Evolutionary conservation across 2,797 vertebrate species (phyloP), one percentile per base, ranked within the genome.

Genomic region (Sandelia bainsii): DNA sequence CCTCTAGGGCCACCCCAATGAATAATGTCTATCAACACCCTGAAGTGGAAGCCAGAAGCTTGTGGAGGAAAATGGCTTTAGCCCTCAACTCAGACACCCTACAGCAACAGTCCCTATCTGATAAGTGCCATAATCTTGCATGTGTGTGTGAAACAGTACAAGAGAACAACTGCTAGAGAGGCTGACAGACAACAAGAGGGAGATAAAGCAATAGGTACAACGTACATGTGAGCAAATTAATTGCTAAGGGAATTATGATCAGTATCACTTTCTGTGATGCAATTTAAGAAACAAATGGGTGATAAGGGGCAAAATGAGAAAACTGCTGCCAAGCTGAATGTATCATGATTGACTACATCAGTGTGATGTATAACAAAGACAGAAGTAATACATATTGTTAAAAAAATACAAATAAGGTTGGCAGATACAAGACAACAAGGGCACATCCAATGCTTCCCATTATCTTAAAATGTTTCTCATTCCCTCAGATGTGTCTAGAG

Each of bases 21-120:
- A 94, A 92, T 89, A 93, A 91, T 90, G 94, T 94, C 93, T 92
- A 93, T 94, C 93, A 94, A 89, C 86, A 91, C 87, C 91, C 87
- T 86, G 85, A 89, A 93, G 91, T 85, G 85, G 83, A 88, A 81
- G 80, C 87, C 86, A 73, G 73, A 62, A 86, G 89, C 85, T 82
- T 79, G 76, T 76, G 83, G 80, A 88, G 83, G 78, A 73, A 80
- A 75, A 88, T 69, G 85, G 76, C 79, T 85, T 85, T 57, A 84
- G 79, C 84, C 88, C 81, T 86, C 77, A 78, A 89, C 82, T 77
- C 71, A 67, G 71, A 85, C 83, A 80, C 71, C 85, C 83, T 77
- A 80, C 67, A 89, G 87, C 85, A 82, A 82, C 83, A 66, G 69
- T 78, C 68, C 69, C 73, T 79, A 84, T 91, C 89, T 87, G 80